phyloP scores from a whole-genome alignment of 1,140 invertebrate genomes.

The Octopus sinensis region DNA sequence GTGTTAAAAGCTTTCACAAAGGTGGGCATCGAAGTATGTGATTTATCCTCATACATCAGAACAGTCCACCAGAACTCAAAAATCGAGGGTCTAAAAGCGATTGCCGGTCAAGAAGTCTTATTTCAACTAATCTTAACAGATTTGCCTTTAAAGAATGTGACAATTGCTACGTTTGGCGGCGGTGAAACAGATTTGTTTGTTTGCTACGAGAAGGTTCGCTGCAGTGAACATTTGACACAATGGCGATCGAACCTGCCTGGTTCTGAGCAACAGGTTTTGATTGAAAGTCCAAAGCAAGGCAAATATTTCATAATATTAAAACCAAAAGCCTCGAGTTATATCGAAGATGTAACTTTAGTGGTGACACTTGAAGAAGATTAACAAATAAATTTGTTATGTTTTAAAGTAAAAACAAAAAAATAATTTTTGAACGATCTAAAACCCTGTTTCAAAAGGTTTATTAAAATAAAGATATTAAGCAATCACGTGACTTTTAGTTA shows the following conservation, averaged over 20 bases:
- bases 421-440: too few species aligned
- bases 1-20: constrained; percentile 20
- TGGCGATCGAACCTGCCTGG: neutral
- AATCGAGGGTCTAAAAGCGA: neutral
- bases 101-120: neutral
- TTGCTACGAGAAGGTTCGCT: neutral
- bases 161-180: neutral
- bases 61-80: neutral
- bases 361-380: too few species aligned
- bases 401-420: too few species aligned
- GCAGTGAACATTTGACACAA: neutral
- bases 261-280: neutral
- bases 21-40: constrained; percentile 30
- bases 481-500: too few species aligned
- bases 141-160: too few species aligned
- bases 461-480: too few species aligned
- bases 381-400: too few species aligned
- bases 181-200: neutral
- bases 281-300: neutral
- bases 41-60: constrained; percentile 20
- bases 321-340: neutral
- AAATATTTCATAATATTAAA: neutral
- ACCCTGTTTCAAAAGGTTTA: too few species aligned
- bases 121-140: neutral
- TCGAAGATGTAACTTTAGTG: too few species aligned